Evolutionary conservation across 2,888 invertebrate genomes (phyloP).

Genomic region (Leucophenga maculata): DNA sequence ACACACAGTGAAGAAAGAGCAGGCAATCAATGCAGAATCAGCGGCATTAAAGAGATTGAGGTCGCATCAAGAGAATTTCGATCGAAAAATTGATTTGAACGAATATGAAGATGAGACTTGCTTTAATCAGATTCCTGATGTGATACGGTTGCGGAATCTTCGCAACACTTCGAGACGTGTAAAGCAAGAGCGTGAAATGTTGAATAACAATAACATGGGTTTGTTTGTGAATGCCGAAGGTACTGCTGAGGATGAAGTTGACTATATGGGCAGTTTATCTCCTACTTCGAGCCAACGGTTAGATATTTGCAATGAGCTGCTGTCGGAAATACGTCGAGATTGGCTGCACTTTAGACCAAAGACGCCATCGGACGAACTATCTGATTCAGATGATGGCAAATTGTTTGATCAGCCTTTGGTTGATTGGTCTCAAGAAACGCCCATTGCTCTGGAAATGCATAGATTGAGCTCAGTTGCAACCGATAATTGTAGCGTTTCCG

Average conservation of each 20-base stretch:
- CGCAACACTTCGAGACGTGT: slow-evolving; percentile 42
- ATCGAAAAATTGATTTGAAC: not conserved
- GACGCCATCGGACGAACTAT: slow-evolving; percentile 66
- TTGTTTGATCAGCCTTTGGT: slow-evolving; percentile 52
- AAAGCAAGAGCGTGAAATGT: slow-evolving; percentile 14
- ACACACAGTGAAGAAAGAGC: slow-evolving; percentile 65
- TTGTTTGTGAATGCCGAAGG: slow-evolving; percentile 43
- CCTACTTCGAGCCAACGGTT: slow-evolving; percentile 67
- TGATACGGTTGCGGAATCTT: slow-evolving; percentile 58
- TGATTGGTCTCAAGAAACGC: slow-evolving; percentile 68
- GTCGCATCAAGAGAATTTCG: not conserved
- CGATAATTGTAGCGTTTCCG: not conserved
- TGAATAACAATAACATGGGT: not conserved
- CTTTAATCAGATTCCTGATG: slow-evolving; percentile 63
- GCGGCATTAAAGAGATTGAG: not conserved
- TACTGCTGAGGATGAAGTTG: slow-evolving; percentile 41
- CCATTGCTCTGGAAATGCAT: slow-evolving; percentile 68
- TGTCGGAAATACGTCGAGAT: slow-evolving; percentile 69
- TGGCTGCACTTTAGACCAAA: slow-evolving; percentile 72
- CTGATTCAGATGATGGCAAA: slow-evolving; percentile 48
- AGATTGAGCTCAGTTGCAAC: slow-evolving; percentile 48
- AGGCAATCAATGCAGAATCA: slow-evolving; percentile 29
- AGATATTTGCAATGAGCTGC: slow-evolving; percentile 67
- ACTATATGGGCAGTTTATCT: slow-evolving; percentile 61
- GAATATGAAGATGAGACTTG: slow-evolving; percentile 39